phyloP scores from a whole-genome alignment of 2,888 invertebrate species.

The Cepaea hortensis region DNA sequence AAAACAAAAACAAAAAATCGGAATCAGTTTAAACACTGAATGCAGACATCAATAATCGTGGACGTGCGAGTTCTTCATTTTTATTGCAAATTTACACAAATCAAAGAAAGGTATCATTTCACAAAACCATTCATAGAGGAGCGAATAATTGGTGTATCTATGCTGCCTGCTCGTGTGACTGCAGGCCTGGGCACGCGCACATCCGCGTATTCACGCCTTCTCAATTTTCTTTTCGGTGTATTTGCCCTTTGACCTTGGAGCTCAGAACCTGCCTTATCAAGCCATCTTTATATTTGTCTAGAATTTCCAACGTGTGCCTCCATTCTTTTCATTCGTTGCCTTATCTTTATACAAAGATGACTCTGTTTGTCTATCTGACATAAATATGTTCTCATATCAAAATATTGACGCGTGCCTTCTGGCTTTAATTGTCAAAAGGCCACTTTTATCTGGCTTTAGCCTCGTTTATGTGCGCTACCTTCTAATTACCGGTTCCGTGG shows the following conservation, averaged over 20 bases:
- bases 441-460: no score
- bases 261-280: slow-evolving; percentile 17
- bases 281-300: not conserved
- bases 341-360: not conserved
- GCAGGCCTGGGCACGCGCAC: not conserved
- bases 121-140: not conserved
- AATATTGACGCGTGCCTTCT: no score
- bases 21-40: no score
- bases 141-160: not conserved
- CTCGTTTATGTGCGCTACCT: no score
- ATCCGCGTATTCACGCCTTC: not conserved
- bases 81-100: no score
- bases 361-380: not conserved
- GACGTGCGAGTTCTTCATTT: no score
- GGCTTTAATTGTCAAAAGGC: no score
- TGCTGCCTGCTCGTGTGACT: not conserved
- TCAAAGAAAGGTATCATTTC: not conserved
- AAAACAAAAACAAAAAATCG: no score
- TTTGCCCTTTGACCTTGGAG: not conserved
- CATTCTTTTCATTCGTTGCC: not conserved
- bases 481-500: no score
- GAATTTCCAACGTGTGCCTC: not conserved
- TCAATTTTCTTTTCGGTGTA: not conserved
- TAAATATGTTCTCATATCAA: not conserved
- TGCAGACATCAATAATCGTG: no score